Conservation (phyloP, 2,797 vertebrate genomes). For the Crocodylus rhombifer region DNA sequence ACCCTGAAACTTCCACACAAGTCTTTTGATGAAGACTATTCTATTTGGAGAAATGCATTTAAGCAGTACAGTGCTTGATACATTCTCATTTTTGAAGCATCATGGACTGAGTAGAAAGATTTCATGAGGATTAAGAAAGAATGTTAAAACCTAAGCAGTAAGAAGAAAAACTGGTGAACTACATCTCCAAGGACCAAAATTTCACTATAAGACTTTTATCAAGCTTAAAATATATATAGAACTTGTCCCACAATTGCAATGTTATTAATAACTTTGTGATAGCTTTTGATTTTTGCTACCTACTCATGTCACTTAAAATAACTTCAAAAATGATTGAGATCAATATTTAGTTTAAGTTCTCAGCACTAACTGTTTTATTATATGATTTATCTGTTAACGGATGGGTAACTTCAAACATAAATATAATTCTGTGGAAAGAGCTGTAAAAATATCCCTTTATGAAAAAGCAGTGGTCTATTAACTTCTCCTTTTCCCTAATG, state of each 20-base stretch:
- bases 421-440: not conserved
- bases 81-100: not conserved
- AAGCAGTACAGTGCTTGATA: not conserved
- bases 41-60: not conserved
- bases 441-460: not conserved
- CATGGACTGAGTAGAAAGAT: not conserved
- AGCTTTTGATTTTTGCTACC: not conserved
- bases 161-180: not conserved
- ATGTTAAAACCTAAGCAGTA: not conserved
- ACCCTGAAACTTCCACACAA: not conserved
- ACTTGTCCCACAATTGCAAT: not conserved
- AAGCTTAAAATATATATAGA: not conserved
- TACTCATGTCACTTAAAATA: not conserved
- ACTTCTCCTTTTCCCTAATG: not conserved
- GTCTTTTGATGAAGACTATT: not conserved
- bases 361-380: not conserved
- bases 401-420: rapidly evolving
- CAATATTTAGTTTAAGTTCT: not conserved
- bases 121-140: not conserved
- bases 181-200: not conserved
- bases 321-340: not conserved
- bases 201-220: not conserved
- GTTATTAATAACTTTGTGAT: not conserved
- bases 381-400: not conserved
- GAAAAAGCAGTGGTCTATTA: not conserved